Conservation (phyloP, 2,888 invertebrate genomes). For the Drosophila ochracea region DNA sequence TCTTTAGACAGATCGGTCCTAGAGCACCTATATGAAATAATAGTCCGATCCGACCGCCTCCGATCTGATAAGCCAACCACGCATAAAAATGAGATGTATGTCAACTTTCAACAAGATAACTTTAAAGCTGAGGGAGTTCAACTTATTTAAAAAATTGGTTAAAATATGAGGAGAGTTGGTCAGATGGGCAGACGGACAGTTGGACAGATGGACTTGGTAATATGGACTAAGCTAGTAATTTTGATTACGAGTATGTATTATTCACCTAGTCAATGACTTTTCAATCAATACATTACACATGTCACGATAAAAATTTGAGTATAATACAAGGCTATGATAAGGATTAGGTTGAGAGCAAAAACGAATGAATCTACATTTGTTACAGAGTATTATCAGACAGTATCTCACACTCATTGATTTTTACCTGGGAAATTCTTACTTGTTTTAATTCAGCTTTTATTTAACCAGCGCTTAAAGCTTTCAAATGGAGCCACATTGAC, state of each 20-base stretch:
- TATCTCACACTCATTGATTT: not conserved
- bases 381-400: not conserved
- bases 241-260: not conserved
- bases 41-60: not conserved
- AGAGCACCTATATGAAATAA: not conserved
- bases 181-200: not conserved
- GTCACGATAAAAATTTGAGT: not conserved
- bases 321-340: not conserved
- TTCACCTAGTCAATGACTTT: not conserved
- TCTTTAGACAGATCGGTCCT: not conserved
- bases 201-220: not conserved
- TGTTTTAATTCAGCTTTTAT: conserved; percentile 47
- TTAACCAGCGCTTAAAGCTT: conserved; percentile 41
- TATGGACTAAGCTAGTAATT: not conserved
- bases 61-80: too few species aligned
- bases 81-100: not conserved
- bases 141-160: not conserved
- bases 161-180: not conserved
- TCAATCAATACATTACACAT: not conserved
- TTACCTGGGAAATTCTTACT: not conserved
- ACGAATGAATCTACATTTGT: not conserved
- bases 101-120: not conserved
- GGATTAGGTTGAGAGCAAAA: not conserved
- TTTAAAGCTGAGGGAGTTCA: not conserved
- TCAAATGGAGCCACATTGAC: conserved; percentile 37